Conservation (phyloP, 2,888 invertebrate species). For the Xanthorhoe spadicearia region DNA sequence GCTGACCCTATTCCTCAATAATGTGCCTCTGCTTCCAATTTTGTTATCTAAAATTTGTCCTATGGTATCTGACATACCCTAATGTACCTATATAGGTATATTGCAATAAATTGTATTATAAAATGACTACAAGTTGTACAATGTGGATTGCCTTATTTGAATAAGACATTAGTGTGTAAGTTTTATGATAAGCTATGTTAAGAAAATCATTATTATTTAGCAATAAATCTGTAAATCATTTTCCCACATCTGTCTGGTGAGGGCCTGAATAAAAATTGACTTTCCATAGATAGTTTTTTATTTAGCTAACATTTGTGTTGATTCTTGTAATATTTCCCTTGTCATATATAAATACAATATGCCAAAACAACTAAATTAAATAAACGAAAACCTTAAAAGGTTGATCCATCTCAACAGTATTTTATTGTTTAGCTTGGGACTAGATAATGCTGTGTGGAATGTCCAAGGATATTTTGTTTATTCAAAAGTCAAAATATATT, state of each 20-base stretch:
- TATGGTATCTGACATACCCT: neutral
- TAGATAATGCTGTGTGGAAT: too few relatives aligned
- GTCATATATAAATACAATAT: neutral
- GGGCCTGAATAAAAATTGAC: slow-evolving; percentile 24
- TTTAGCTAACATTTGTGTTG: neutral
- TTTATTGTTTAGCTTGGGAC: too few relatives aligned
- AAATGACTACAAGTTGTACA: slow-evolving; percentile 10
- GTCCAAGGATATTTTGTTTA: too few relatives aligned
- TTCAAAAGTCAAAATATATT: too few relatives aligned
- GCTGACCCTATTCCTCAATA: neutral
- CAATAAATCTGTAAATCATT: slow-evolving; percentile 22
- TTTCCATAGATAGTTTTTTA: slow-evolving; percentile 3
- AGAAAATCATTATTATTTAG: slow-evolving; percentile 13
- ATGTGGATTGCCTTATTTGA: slow-evolving; percentile 18
- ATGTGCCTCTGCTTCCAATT: neutral
- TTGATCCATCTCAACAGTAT: too few relatives aligned
- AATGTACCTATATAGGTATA: neutral
- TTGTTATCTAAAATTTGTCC: neutral
- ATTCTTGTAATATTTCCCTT: neutral
- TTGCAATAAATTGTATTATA: neutral
- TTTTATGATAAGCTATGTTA: slow-evolving; percentile 12
- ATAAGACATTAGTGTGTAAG: slow-evolving; percentile 27
- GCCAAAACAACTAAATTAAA: neutral
- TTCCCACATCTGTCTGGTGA: slow-evolving; percentile 22
- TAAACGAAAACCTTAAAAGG: neutral